Evolutionary conservation across 1,140 invertebrate genomes (phyloP), one percentile per base, ranked within the genome.

Genomic region (Lethrus apterus): DNA sequence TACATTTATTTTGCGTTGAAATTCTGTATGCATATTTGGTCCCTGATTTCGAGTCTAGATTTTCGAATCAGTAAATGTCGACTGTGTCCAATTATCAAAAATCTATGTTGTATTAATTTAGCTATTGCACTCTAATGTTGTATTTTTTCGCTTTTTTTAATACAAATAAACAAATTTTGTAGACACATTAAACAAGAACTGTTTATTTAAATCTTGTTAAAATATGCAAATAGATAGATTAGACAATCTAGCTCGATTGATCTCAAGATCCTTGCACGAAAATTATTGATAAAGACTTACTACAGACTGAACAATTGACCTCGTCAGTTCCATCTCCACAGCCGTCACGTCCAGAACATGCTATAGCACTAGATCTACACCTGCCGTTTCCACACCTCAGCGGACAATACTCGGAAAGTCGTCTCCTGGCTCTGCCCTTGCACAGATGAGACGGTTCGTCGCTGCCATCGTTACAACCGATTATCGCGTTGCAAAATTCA

Each of bases 291-390:
- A 14, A 17, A 61, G 61, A 85, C 87, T 87, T 71, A 93, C 89
- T 79, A 67, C 90, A 93, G 46, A 92, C 83, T 41, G 73, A 74
- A 65, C 90, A 93, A 47, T 78, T 76, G 24, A 77, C 77, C 69
- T 93, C 90, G 63, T 93, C 90, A 30, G 81, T 86, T 50, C 84
- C 84, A 72, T 93, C 89, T 4, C 89, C 89, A 61, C 90, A 93
- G 19, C 89, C 89, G 64, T 93, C 89, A 8, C 83, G 72, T 5
- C 89, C 89, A 8, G 85, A 90, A 65, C 89, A 93, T 2, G 85
- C 78, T 36, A 92, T 86, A 0, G 89, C 88, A 9, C 84, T 84
- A 15, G 87, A 90, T 45, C 90, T 74, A 63, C 90, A 93, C 32
- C 86, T 73, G 0, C 88, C 87, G 65, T 93, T 93, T 33, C 75